Base-by-base conservation (phyloP, 2,888 invertebrate genomes). In the Scaptomyza reducta region DNA sequence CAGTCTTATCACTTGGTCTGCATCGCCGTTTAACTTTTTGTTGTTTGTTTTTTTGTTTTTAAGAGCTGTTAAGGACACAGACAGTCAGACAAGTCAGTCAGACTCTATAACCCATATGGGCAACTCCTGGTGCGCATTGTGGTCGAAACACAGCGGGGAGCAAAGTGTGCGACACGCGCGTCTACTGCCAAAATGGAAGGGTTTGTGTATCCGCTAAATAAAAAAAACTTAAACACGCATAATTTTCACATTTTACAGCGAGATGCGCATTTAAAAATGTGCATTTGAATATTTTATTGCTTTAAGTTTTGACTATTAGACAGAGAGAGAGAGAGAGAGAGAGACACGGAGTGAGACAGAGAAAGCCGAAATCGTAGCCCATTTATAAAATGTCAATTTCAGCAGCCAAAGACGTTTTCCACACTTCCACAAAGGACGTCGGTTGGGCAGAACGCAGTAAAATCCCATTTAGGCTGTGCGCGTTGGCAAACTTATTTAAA, bases 401-500 rank as follows among this genome's bases (percentile, higher is more conserved):
- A 87, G 75, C 65, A 66, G 49, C 41, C 54, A 56, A 69, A 69
- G 68, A 82, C 62, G 67, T 75, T 80, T 40, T 75, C 42, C 65
- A 62, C 84, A 69, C 56, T 67, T 64, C 58, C 55, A 9, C 53
- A 83, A 78, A 76, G 77, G 56, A 69, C 74, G 71, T 69, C 51
- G 51, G 14, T 22, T 22, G 22, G 22, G 22, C 41, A 58, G 18
- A 45, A 29, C 67, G 55, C 42, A 44, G 47, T 63, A 87, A 88
- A 89, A 89, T 85, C 86, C 83, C 82, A 87, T 87, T 88, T 85
- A 87, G 87, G 85, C 89, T 77, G 74, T 81, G 79, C 74, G 68
- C 80, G 89, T 87, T 87, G 81, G 77, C 86, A 87, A 89, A 87
- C 90, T 89, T 86, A 89, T 89, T 89, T 89, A 86, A 90, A 89